Base-by-base conservation (phyloP, 2,888 invertebrate species). In the Toxonevra muliebris region DNA sequence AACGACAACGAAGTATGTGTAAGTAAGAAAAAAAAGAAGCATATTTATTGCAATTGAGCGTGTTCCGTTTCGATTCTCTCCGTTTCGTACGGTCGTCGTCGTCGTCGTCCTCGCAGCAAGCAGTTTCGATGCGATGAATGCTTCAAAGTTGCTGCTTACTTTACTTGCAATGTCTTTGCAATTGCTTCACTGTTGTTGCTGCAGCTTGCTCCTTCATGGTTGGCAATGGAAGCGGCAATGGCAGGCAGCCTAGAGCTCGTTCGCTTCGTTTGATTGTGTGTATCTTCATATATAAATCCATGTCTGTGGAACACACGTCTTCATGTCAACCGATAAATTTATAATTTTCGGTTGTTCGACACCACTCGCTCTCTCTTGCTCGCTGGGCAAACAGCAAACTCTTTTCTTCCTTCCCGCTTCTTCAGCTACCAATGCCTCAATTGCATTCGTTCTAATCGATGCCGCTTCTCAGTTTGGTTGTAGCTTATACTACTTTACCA, bases 271-370 rank as follows among this genome's bases (percentile, higher is more conserved):
- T 61, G 64, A 7, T 13, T n/a, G 9, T 15, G 48, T 48, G 13
- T 15, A 76, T 77, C 77, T 76, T 76, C 78, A 76, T 76, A 75
- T 77, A 80, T 81, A 81, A 80, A 80, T 81, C 77, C 78, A 78
- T 74, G 79, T 79, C 76, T 75, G 76, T 70, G 69, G 66, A 69
- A 72, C 67, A 74, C 76, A 79, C 79, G 80, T 78, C 80, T 76
- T 77, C 80, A 78, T 80, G 79, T 80, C 80, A 81, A 78, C 76
- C 74, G 74, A 76, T 79, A 81, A 79, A 81, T 81, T 80, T 81
- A 81, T 80, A 80, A 81, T 81, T 81, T 79, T 73, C 63, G 58
- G 54, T 68, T 65, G 61, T 68, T 69, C 68, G 65, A 66, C 69
- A 13, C 13, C 48, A 13, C 48, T 15, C 48, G 48, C 13, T n/a